A percentile compares a stretch with the other conserved stretches of the same genome.
Evolutionary conservation across 2,113 vertebrate genomes (phyloP).

Genomic region (Oncorhynchus gorbuscha): DNA sequence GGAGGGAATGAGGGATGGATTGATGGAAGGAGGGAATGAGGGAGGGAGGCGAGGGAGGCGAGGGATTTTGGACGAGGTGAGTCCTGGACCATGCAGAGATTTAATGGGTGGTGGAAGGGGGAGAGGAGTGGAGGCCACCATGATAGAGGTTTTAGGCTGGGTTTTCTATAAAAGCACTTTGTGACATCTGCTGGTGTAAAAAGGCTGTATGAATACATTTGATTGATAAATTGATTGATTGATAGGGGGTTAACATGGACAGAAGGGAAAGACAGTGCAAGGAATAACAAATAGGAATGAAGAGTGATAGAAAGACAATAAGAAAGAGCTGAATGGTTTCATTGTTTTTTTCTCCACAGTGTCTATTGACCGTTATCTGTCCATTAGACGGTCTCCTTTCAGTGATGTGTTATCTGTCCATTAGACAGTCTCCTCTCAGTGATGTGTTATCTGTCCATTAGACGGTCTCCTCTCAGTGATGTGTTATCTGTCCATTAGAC

Average conservation of each 20-base stretch:
- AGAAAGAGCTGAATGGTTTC: background rate
- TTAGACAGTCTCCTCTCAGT: background rate
- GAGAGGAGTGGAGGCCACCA: background rate
- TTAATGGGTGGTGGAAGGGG: slow-evolving; percentile 30
- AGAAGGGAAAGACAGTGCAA: background rate
- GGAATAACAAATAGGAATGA: too few species aligned
- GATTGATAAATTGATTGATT: too few species aligned
- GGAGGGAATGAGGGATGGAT: slow-evolving; percentile 51
- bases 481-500: background rate
- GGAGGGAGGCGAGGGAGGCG: slow-evolving; percentile 25
- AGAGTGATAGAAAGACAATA: background rate
- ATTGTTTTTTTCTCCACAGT: background rate
- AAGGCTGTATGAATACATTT: too few species aligned
- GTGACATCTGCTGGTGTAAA: too few species aligned
- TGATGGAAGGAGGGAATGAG: too few species aligned
- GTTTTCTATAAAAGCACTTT: too few species aligned
- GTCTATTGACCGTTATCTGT: background rate
- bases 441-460: background rate
- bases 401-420: background rate
- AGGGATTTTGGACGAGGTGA: slow-evolving; percentile 55
- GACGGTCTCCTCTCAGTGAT: background rate
- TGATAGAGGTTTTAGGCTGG: too few species aligned
- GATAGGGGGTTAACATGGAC: background rate
- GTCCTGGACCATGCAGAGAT: slow-evolving; percentile 50
- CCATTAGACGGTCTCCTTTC: background rate